A percentile compares a stretch with the other conserved stretches of the same genome.
Evolutionary conservation across 2,113 vertebrate species (phyloP).

Genomic region (Sinocyclocheilus anophthalmus): DNA sequence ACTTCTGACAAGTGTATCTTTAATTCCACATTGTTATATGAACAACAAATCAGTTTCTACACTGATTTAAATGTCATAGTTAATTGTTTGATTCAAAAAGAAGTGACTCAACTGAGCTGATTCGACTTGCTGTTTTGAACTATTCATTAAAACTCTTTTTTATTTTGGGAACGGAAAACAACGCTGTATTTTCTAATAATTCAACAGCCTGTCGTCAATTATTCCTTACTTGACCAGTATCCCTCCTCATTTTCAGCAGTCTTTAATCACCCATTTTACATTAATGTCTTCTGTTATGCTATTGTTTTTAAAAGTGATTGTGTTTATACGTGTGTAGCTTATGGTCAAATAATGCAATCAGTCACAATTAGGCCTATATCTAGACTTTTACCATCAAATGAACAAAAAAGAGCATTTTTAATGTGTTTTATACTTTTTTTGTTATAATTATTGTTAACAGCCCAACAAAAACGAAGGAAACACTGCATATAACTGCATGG

Average conservation of each 20-base stretch:
- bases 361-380: background rate
- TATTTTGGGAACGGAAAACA: too few relatives aligned
- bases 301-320: background rate
- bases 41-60: too few relatives aligned
- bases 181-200: too few relatives aligned
- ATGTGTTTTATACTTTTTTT: background rate
- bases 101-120: background rate
- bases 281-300: background rate
- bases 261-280: background rate
- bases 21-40: too few relatives aligned
- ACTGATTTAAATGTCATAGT: background rate
- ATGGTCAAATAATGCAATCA: background rate
- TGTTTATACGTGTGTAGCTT: background rate
- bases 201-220: too few relatives aligned
- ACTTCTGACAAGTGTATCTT: too few relatives aligned
- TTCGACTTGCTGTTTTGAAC: too few relatives aligned
- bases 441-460: background rate
- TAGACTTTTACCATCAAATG: background rate
- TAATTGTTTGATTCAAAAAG: background rate
- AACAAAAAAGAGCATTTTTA: too few relatives aligned
- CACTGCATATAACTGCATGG: too few relatives aligned
- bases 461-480: background rate
- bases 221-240: too few relatives aligned
- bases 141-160: too few relatives aligned
- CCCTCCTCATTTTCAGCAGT: too few relatives aligned